Percentiles rank a stretch among this genome's conserved stretches.
Conservation (phyloP, 2,797 vertebrate species). For the Luscinia luscinia region DNA sequence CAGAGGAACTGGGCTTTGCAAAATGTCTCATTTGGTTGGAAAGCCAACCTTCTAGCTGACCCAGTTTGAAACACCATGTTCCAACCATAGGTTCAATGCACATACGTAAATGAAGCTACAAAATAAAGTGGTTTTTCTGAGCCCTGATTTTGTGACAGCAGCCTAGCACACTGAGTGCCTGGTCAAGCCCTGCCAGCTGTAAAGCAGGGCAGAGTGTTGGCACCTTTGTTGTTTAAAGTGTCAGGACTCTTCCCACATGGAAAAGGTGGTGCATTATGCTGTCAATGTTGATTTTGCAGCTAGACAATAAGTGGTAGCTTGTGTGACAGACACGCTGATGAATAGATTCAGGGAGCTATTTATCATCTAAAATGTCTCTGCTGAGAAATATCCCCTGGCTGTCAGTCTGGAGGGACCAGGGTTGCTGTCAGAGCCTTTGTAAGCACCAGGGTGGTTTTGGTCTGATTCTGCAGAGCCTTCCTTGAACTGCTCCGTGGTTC, state of each 20-base stretch:
- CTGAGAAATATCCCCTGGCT: background rate
- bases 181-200: background rate
- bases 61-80: background rate
- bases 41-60: background rate
- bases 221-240: background rate
- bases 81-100: background rate
- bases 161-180: background rate
- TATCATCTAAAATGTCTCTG: background rate
- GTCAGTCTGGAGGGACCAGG: background rate
- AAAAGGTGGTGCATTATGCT: background rate
- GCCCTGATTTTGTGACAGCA: background rate
- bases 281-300: background rate
- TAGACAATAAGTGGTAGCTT: background rate
- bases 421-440: background rate
- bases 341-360: background rate
- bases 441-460: background rate
- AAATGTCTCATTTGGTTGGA: background rate
- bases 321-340: background rate
- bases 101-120: background rate
- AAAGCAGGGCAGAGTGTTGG: background rate
- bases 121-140: background rate
- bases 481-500: background rate
- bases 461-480: background rate
- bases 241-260: background rate
- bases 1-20: background rate